Evolutionary conservation across 2,113 vertebrate genomes (phyloP).

Genomic region (Pelecanoides urinatrix): DNA sequence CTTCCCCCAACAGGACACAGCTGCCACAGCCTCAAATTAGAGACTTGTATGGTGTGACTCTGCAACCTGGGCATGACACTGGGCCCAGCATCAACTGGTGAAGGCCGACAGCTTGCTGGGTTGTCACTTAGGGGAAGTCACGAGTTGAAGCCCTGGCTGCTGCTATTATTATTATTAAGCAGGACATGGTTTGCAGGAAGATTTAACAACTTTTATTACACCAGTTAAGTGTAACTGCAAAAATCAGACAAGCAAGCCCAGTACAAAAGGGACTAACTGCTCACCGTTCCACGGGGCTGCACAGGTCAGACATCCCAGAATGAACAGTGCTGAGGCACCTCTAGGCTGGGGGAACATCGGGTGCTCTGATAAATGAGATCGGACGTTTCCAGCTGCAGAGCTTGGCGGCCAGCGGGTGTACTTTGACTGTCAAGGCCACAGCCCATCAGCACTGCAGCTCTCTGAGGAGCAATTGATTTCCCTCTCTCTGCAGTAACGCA

Average conservation of each 20-base stretch:
- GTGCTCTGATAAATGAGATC: fast-evolving
- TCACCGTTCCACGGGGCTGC: fast-evolving
- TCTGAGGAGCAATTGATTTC: too few relatives aligned
- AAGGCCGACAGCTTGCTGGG: background rate
- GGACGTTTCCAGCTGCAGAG: background rate
- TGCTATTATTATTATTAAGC: too few relatives aligned
- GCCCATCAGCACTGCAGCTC: background rate
- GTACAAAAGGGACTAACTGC: too few relatives aligned
- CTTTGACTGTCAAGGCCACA: fast-evolving
- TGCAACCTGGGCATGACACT: fast-evolving
- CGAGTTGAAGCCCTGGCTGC: background rate
- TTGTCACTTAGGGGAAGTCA: fast-evolving
- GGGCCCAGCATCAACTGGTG: fast-evolving
- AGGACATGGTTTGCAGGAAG: background rate
- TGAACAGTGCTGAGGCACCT: too few relatives aligned
- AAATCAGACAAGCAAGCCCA: background rate
- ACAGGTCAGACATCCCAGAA: too few relatives aligned
- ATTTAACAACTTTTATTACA: too few relatives aligned
- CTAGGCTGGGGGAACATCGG: fast-evolving
- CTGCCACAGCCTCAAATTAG: background rate
- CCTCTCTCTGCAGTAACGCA: background rate
- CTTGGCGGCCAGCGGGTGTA: background rate
- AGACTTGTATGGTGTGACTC: too few relatives aligned
- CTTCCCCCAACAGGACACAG: fast-evolving
- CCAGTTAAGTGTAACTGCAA: fast-evolving